A percentile compares a stretch with the other conserved stretches of the same genome.
These are phyloP conservation scores for Athene cunicularia DNA, from an alignment of 2,113 vertebrate species.

Conservation along the genomic window DNA sequence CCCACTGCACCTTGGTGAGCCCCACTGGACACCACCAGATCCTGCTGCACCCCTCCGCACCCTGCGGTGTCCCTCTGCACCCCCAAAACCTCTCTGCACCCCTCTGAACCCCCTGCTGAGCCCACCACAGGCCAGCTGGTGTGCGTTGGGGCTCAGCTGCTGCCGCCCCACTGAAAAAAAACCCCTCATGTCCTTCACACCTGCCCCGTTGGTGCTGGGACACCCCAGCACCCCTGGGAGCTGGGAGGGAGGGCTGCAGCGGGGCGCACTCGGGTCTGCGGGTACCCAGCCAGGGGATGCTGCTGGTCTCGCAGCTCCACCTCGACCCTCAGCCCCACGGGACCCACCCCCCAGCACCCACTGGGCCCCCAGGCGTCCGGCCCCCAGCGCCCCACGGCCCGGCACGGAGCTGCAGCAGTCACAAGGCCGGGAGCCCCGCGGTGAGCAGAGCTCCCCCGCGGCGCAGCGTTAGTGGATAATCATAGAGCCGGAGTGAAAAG, in stretches of 20 bases:
- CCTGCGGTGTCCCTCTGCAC: not conserved
- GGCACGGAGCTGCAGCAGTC: not conserved
- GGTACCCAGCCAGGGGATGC: accelerated
- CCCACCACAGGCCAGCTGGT: not conserved
- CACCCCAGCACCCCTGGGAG: not conserved
- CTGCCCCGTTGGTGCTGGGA: not conserved
- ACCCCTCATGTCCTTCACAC: accelerated
- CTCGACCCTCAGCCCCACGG: not conserved
- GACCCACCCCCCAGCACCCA: not conserved
- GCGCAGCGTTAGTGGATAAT: conserved; percentile 42
- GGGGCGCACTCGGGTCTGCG: accelerated
- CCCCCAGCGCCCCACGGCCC: not conserved
- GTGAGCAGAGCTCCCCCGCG: not conserved
- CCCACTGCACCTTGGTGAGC: not conserved
- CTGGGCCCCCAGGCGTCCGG: accelerated
- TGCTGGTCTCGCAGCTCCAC: not conserved
- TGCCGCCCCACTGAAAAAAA: not conserved
- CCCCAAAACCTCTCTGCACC: not conserved
- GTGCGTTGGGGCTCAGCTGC: not conserved
- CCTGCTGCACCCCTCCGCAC: not conserved
- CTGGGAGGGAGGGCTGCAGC: accelerated
- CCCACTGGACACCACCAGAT: not conserved
- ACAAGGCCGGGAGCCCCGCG: not conserved
- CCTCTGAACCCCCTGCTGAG: not conserved
- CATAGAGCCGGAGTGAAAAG: conserved; percentile 30